Evolutionary conservation across 2,888 invertebrate species (phyloP), one percentile per base, ranked within the genome.

Genomic region (Clanis bilineata): DNA sequence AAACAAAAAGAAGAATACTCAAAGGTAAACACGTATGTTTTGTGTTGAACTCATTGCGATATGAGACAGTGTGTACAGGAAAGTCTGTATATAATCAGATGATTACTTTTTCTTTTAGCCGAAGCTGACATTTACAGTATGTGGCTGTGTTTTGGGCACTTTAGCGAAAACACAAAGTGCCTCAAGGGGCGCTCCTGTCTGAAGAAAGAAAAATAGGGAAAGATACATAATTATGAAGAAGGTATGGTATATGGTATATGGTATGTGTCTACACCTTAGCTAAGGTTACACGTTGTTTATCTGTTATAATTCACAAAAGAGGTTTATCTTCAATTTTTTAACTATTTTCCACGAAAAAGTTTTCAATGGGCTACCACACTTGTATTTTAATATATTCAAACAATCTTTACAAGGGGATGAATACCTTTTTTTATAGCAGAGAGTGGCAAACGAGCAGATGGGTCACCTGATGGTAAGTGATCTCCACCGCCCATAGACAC

Each of bases 81-180:
- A 51, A 32, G 32, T 3, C 28, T 51, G 28, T 51, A 51, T 51
- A 51, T 51, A 51, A 51, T 32, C 28, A 51, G 28, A 51, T 28
- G 18, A 51, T 32, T 32, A 41, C 28, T 47, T 47, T 51, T 51
- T 51, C 28, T 28, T 51, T 51, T 28, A 51, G 51, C 32, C 32
- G 32, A n/a, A 10, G 28, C 51, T 32, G 51, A 51, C 47, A 25
- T 47, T 47, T 25, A 43, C 44, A 23, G 44, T 44, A 15, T 28
- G 32, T 51, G 28, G 15, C 18, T 18, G 15, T 32, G 32, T 32
- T 51, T 41, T 28, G 51, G 32, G 51, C 28, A 51, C 28, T 51
- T 51, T 28, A 32, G 51, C 51, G 32, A 32, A 51, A 51, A 51
- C 32, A 51, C 32, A 51, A 51, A 51, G 10, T 51, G 51, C 51